These are phyloP conservation scores for Cirrhinus mrigala DNA, from an alignment of 2,797 vertebrate genomes.

Conservation along the genomic window DNA sequence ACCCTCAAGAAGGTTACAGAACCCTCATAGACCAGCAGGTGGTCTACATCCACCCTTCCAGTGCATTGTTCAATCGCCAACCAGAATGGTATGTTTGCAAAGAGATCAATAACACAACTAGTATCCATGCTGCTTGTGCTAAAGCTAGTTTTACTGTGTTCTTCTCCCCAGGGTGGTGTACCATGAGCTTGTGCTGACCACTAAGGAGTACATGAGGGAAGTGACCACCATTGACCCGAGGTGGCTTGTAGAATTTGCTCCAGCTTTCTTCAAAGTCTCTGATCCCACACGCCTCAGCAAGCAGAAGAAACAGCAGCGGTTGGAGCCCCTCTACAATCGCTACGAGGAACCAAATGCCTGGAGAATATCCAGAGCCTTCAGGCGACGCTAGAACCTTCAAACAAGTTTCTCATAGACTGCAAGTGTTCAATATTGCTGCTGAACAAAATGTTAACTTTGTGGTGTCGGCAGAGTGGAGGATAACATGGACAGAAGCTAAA, in stretches of 20 bases:
- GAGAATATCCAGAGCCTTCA: conserved; percentile 96
- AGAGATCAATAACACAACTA: neutral
- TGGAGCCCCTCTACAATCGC: conserved; percentile 96
- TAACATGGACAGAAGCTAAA: conserved; percentile 6
- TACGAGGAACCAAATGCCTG: conserved; percentile 98
- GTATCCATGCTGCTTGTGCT: neutral
- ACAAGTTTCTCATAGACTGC: conserved; percentile 13
- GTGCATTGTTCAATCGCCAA: conserved; percentile 96
- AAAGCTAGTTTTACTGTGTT: neutral
- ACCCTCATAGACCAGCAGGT: conserved; percentile 98
- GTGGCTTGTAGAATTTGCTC: conserved; percentile 97
- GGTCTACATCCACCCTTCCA: conserved; percentile 98
- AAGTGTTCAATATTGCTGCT: neutral
- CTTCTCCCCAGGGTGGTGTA: conserved; percentile 91
- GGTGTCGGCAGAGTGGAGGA: conserved; percentile 7
- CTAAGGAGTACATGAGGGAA: conserved; percentile 98
- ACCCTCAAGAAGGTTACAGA: conserved; percentile 96
- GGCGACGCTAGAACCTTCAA: conserved; percentile 80
- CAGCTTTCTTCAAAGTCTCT: conserved; percentile 98
- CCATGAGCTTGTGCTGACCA: conserved; percentile 96
- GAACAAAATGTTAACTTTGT: neutral
- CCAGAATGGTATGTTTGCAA: conserved; percentile 89
- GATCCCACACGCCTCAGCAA: conserved; percentile 99
- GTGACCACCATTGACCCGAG: conserved; percentile 98
- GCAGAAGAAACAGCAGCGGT: conserved; percentile 96